Evolutionary conservation across 2,113 vertebrate genomes (phyloP).

Genomic region (Chitala chitala): DNA sequence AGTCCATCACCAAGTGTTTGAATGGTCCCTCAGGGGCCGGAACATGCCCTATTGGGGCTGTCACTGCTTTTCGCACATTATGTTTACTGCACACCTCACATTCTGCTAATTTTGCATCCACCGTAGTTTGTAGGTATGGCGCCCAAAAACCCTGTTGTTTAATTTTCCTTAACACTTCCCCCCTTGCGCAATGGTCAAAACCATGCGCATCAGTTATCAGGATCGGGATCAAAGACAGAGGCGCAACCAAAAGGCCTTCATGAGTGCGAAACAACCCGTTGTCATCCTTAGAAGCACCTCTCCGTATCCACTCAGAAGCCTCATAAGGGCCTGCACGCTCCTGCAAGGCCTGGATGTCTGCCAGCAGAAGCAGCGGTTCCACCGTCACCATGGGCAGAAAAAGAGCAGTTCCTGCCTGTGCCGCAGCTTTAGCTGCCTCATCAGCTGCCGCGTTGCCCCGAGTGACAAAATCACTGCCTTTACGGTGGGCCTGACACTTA

Average conservation of each 20-base stretch:
- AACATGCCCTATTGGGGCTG: background rate
- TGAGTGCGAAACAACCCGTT: background rate
- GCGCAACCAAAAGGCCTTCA: background rate
- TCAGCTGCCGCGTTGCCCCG: background rate
- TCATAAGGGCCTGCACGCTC: background rate
- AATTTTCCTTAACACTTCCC: constrained; percentile 10
- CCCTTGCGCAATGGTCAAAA: constrained; percentile 17
- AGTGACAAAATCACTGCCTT: background rate
- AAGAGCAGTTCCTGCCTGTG: background rate
- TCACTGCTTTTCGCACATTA: background rate
- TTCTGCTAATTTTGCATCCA: background rate
- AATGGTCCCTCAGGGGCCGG: constrained; percentile 5
- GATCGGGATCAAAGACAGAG: background rate
- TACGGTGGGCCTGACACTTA: background rate
- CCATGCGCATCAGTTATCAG: constrained; percentile 1
- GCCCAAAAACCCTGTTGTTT: constrained; percentile 13
- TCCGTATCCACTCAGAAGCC: background rate
- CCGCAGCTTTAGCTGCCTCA: background rate
- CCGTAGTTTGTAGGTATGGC: background rate
- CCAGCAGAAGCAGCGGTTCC: background rate
- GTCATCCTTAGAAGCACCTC: background rate
- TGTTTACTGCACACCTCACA: constrained; percentile 7
- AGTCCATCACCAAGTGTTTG: constrained; percentile 9
- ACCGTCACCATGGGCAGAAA: background rate
- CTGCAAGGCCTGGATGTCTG: background rate